Evolutionary conservation across 2,888 invertebrate genomes (phyloP), one percentile per base, ranked within the genome.

Genomic region (Drosophila subquinaria): DNA sequence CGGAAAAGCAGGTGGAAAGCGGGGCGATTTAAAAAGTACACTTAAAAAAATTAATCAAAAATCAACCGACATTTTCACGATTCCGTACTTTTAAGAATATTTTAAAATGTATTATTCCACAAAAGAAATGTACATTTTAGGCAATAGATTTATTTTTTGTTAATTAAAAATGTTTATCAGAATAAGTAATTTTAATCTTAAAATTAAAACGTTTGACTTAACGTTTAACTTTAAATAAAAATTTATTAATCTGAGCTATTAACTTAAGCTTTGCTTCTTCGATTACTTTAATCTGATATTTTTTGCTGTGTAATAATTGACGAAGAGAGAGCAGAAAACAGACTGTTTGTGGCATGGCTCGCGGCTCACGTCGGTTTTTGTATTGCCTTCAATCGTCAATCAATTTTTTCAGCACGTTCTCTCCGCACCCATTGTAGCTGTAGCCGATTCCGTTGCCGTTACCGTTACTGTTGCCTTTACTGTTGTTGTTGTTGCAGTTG

Each of bases 351-450:
- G 66, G 66, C 61, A 63, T 69, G 73, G 59, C 68, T 66, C 74
- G 70, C 30, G 64, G 86, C 76, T 75, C 73, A 83, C 73, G 72
- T 77, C 70, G 75, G 76, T 76, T 86, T 83, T 82, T 78, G 81
- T 78, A 80, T 82, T 82, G 82, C 88, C 81, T 82, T 86, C 86
- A 87, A 87, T 87, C 86, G 86, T 88, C 86, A 83, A 87, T 87
- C 86, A 87, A 88, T 88, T 88, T 85, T 88, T 88, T 73, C 79
- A 79, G 82, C 81, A 86, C 82, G 81, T 85, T 66, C 73, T 62
- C 72, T 45, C 33, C 55, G 52, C 73, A 48, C 63, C 59, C 66
- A 66, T 62, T 50, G 27, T 30, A 30, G 27, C 27, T 27, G 27
- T 27, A 27, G 27, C 27, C 6, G 27, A 27, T 23, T 23, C 23